Base-by-base conservation (phyloP, 2,888 invertebrate species). In the Lasioglossum morio region DNA sequence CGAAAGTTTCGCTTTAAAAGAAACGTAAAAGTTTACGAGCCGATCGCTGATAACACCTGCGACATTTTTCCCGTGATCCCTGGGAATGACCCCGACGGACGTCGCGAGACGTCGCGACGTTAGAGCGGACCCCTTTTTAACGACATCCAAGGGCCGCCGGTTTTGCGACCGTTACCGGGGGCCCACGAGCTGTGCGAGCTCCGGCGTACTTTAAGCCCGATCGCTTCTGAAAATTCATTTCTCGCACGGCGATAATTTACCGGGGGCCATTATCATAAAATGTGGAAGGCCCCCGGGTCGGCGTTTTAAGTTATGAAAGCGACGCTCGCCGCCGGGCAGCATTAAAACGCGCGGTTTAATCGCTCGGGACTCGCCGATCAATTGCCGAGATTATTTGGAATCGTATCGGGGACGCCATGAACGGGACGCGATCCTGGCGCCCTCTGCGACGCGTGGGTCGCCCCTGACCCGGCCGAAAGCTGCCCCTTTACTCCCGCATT, bases 351-450 rank as follows among this genome's bases (percentile, higher is more conserved):
- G 57, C 84, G 72, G 81, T 91, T 91, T 91, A 91, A 91, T 92
- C 82, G 87, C 46, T 72, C 72, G 75, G 72, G 80, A 77, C 82
- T 78, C 73, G 81, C 81, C 91, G 92, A 91, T 91, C 88, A 90
- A 89, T 92, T 91, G 88, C 82, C 86, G 72, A 91, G 91, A 92
- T 91, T 91, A 91, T 91, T 90, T 78, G 89, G 84, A 91, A 91
- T 77, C 89, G 90, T 91, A 91, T 90, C 89, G 91, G 77, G 88
- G 89, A 79, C 91, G 80, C 73, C 43, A n/a, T 63, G 53, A 53
- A 72, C 60, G n/a, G 30, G 43, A 27, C 43, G 30, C 30, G 63
- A 40, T 63, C 27, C 76, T 12, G 40, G 23, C 63, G 34, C 19
- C 37, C 10, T 76, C 70, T 53, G 77, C 60, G 73, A n/a, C 69